Conservation (phyloP, 2,888 invertebrate species). For the Lydus trimaculatus region DNA sequence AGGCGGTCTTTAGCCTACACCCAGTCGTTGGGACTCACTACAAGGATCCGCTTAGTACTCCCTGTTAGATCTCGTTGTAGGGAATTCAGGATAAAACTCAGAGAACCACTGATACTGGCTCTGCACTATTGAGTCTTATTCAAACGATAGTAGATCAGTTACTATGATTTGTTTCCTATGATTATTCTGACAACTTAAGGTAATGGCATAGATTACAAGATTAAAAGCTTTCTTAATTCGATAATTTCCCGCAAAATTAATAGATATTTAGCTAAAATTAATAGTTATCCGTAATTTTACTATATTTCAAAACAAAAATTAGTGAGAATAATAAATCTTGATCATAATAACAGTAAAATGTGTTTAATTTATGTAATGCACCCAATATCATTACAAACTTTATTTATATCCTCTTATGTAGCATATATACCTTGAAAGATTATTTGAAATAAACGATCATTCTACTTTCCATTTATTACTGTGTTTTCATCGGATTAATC, state of each 20-base stretch:
- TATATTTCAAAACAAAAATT: background rate
- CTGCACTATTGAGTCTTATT: no score
- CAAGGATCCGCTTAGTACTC: no score
- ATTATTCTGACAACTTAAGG: no score
- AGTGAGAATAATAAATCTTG: constrained; percentile 1
- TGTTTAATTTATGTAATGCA: constrained; percentile 2
- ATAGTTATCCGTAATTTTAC: background rate
- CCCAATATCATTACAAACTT: background rate
- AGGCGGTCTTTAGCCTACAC: no score
- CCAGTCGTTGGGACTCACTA: no score
- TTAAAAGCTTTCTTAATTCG: background rate
- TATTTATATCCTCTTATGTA: background rate
- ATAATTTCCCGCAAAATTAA: background rate
- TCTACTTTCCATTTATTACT: background rate
- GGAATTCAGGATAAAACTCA: no score
- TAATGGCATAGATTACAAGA: background rate
- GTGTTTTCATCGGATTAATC: background rate
- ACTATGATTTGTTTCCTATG: no score
- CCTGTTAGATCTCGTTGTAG: no score
- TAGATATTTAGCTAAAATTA: background rate
- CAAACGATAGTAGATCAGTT: no score
- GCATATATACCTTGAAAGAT: background rate
- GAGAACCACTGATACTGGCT: no score
- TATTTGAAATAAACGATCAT: background rate
- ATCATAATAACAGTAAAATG: background rate